Evolutionary conservation across 2,113 vertebrate species (phyloP), one percentile per base, ranked within the genome.

Genomic region (Gorilla gorilla): DNA sequence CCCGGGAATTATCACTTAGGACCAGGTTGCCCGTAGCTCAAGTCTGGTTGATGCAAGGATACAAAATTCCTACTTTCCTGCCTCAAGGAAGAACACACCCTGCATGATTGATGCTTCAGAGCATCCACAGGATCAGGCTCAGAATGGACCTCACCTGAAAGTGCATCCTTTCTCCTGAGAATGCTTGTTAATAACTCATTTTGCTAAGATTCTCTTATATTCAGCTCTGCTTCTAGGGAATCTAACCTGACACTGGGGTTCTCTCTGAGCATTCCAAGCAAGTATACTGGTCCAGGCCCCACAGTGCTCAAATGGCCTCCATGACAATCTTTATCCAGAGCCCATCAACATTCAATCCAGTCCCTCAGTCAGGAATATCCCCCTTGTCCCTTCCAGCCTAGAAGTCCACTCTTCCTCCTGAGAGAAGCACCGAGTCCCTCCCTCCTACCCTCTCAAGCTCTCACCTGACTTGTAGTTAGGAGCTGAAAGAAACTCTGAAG

Each of bases 401-500:
- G 52, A 97, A 64, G 4, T 52, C 43, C 12, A 55, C 25, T 17
- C 50, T 89, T 95, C 78, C 52, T 78, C 40, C 18, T 55, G 20
- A 66, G 52, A 82, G 85, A 89, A 96, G 23, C 45, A 92, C 23
- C 23, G 38, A 57, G 40, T 23, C 12, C 40, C 10, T 85, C 30
- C 59, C 68, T 84, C 64, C 57, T 72, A 22, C 38, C 43, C 79
- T 38, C 20, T 72, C 57, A 30, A 30, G 43, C 40, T 82, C 16
- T 94, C 85, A 73, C 50, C 81, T 88, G 76, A 95, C 38, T 76
- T 75, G 6, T 1, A 93, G 5, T 66, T 90, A 64, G 50, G 32
- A 79, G 22, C 45, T 79, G 23, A 93, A 90, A 94, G 52, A 78
- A 66, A 96, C 72, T 97, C 79, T 88, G 5, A 91, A 91, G 57